Conservation (phyloP, 2,888 invertebrate genomes). For the Coecobrya sp. region DNA sequence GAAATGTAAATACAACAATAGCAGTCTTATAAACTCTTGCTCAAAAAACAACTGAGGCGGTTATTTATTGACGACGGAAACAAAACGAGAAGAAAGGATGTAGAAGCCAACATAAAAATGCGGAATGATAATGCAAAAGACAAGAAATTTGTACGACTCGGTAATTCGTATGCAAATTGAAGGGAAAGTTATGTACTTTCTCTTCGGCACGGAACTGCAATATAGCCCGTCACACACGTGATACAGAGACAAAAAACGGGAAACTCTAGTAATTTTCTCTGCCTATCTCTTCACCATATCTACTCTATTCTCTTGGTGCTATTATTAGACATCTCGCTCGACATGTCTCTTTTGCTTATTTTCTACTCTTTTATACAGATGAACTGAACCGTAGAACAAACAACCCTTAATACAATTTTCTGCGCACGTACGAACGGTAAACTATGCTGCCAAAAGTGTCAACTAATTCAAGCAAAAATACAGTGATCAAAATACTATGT, state of each 20-base stretch:
- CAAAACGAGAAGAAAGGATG: background rate
- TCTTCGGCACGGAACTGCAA: background rate
- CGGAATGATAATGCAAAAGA: background rate
- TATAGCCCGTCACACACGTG: background rate
- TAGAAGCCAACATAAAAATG: background rate
- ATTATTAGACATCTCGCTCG: background rate
- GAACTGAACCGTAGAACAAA: background rate
- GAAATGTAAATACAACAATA: background rate
- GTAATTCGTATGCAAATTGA: slow-evolving; percentile 62
- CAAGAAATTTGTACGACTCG: background rate
- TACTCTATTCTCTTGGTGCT: background rate
- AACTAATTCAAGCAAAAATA: background rate
- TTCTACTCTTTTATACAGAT: background rate
- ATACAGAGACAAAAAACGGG: background rate
- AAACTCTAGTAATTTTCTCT: slow-evolving; percentile 23
- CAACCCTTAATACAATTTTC: background rate
- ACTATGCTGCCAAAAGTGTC: background rate
- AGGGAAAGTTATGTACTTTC: background rate
- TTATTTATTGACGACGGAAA: slow-evolving; percentile 21
- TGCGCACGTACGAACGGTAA: background rate
- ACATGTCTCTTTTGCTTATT: background rate
- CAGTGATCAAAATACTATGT: background rate
- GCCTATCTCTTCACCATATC: too few species aligned
- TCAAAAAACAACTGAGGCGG: background rate
- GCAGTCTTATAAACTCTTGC: background rate